Evolutionary conservation across 2,888 invertebrate species (phyloP).

Genomic region (Lasius fuliginosus): DNA sequence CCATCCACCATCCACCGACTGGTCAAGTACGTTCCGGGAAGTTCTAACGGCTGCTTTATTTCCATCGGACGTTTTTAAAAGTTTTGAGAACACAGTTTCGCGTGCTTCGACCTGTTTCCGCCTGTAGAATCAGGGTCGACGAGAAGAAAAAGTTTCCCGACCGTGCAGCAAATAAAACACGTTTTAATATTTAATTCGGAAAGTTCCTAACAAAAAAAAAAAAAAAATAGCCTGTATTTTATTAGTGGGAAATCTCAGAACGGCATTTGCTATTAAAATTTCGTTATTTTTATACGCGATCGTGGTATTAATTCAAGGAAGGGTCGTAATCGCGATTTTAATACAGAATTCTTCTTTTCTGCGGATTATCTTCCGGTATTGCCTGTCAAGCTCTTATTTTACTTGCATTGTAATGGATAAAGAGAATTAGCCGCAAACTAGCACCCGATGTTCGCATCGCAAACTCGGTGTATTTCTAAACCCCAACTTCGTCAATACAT

Average conservation of each 20-base stretch:
- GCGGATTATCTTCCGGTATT: conserved; percentile 25
- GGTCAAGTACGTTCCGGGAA: conserved; percentile 58
- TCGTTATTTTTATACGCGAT: not conserved
- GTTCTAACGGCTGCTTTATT: conserved; percentile 63
- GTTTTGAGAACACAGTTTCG: conserved; percentile 65
- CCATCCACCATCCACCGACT: not conserved
- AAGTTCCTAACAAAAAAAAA: not conserved
- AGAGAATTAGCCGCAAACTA: conserved; percentile 50
- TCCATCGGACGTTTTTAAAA: conserved; percentile 70
- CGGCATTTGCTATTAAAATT: conserved; percentile 30
- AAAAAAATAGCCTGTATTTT: not conserved
- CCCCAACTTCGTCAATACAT: conserved; percentile 60
- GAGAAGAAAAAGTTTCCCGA: conserved; percentile 20
- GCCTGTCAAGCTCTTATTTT: conserved; percentile 46
- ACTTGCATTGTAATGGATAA: conserved; percentile 44
- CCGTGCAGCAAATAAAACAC: conserved; percentile 23
- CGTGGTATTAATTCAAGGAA: not conserved
- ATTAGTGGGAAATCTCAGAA: not conserved
- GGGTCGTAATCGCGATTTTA: not conserved
- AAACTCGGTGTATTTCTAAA: conserved; percentile 50
- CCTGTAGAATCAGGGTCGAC: conserved; percentile 30
- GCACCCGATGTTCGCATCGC: conserved; percentile 51
- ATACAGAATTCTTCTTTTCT: not conserved
- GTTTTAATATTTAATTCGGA: conserved; percentile 30
- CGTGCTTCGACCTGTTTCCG: conserved; percentile 29